Percentiles rank a stretch among this genome's conserved stretches.
These are phyloP conservation scores for Gymnothorax reevesii DNA, from an alignment of 2,797 vertebrate genomes.

Conservation along the genomic window DNA sequence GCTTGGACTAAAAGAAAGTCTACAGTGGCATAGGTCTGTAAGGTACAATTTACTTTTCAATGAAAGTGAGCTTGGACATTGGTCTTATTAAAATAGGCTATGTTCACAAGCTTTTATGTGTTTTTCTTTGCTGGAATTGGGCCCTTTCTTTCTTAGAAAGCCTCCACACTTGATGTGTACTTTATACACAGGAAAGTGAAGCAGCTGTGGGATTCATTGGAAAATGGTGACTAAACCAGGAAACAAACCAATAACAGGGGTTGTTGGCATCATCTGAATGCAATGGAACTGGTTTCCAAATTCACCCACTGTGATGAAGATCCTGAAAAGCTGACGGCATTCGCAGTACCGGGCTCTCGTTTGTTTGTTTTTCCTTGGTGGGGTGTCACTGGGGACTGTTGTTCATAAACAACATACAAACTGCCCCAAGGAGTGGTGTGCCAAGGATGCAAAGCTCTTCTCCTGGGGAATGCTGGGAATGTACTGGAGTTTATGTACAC, in stretches of 20 bases:
- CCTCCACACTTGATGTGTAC: neutral
- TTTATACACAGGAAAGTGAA: neutral
- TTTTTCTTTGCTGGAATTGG: neutral
- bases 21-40: too few species aligned
- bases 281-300: neutral
- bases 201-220: neutral
- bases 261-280: neutral
- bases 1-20: too few species aligned
- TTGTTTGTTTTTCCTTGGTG: conserved; percentile 63
- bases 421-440: conserved; percentile 55
- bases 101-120: neutral
- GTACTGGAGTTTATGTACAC: neutral
- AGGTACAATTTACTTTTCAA: too few species aligned
- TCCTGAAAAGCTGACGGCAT: conserved; percentile 16
- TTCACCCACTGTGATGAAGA: neutral
- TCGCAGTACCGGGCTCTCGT: conserved; percentile 52
- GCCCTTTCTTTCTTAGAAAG: neutral
- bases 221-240: neutral
- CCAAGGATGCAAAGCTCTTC: neutral
- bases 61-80: neutral
- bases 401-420: conserved; percentile 65
- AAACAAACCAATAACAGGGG: neutral
- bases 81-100: neutral
- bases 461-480: conserved; percentile 27
- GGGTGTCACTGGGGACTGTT: conserved; percentile 64